These are phyloP conservation scores for Athalia circularis DNA, from an alignment of 2,888 invertebrate species.

Conservation along the genomic window DNA sequence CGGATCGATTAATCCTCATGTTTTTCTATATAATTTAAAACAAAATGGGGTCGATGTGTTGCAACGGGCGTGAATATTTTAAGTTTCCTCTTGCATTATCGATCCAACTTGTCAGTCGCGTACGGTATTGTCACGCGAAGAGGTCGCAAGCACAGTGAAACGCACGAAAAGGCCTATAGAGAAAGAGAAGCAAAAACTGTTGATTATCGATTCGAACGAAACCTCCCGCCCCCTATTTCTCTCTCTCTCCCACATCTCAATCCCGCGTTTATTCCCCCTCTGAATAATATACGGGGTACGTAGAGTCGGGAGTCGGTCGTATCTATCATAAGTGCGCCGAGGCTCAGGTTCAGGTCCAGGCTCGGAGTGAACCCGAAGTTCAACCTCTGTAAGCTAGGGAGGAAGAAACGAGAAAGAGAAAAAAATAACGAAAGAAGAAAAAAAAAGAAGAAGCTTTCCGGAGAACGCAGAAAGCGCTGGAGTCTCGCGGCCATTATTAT, in stretches of 20 bases:
- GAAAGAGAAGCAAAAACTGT: constrained; percentile 3
- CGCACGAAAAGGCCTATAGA: background rate
- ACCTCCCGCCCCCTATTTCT: no score
- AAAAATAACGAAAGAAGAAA: background rate
- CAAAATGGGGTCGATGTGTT: no score
- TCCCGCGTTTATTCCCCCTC: constrained; percentile 12
- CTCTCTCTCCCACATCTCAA: background rate
- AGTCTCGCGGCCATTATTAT: constrained; percentile 1
- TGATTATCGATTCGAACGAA: constrained; percentile 21
- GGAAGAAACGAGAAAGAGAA: background rate
- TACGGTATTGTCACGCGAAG: background rate
- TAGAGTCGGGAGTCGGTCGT: background rate
- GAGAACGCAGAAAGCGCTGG: background rate
- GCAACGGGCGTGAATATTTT: background rate
- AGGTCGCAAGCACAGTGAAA: background rate
- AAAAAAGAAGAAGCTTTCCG: background rate
- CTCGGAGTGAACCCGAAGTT: no score
- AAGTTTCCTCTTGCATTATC: background rate
- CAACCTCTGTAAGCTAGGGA: no score
- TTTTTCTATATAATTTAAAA: no score
- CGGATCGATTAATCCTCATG: no score
- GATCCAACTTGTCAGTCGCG: constrained; percentile 1
- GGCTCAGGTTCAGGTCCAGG: background rate
- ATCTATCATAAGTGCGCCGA: background rate
- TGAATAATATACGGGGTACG: constrained; percentile 21